Base-by-base conservation (phyloP, 2,888 invertebrate species). In the Drosophila imparisetae region DNA sequence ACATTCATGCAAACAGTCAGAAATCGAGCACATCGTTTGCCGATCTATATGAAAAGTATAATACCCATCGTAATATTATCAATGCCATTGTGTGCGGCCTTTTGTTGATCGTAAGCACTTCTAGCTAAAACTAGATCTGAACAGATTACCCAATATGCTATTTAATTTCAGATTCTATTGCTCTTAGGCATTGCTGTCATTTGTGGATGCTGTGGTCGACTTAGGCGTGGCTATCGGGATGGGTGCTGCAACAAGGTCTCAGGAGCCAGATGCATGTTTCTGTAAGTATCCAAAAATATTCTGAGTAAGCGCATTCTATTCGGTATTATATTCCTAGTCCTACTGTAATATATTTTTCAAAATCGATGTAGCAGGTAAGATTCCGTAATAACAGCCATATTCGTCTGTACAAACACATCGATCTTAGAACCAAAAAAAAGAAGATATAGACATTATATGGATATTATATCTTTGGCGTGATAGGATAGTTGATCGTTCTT, bases 181-280 rank as follows among this genome's bases (percentile, higher is more conserved):
- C 15, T 68, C 0, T 45, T 84, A 15, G 18, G 69, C 11, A 30
- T 77, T 36, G 77, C 75, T 0, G 38, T 87, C 3, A 30, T 81
- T 3, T 54, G 13, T 11, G 84, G 82, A 7, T 82, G 77, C 50
- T 87, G 77, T 48, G 87, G 80, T 1, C 59, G 70, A 21, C 70
- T 70, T 2, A 64, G 73, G 2, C 76, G 68, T 30, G 81, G 74
- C 34, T 75, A 70, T 42, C 76, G 74, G 8, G 72, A 81, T 55
- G 77, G 71, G 15, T 75, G 66, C 29, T 84, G 84, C 65, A 84
- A 80, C 70, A 84, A 77, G 49, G 53, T 70, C 58, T 73, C 73
- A 1, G 84, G 75, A 1, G 70, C 85, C 34, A 60, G 61, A 1
- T 81, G 74, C 21, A 57, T 84, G 2, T 40, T 84, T 4, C 36